Evolutionary conservation across 2,888 invertebrate species (phyloP).

Genomic region (Andricus curvator): DNA sequence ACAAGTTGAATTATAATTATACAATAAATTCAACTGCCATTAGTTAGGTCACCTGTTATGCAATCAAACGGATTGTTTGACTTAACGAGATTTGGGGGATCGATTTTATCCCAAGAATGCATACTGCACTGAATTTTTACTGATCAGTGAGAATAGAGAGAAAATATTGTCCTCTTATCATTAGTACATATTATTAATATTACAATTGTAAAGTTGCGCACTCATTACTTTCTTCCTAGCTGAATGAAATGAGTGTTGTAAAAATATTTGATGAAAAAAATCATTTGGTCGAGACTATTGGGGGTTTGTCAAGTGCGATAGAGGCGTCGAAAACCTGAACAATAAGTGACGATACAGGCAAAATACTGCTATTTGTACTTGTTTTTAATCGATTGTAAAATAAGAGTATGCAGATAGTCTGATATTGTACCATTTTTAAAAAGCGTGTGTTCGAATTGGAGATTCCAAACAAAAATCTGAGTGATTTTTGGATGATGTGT

Average conservation of each 20-base stretch:
- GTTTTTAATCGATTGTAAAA: constrained; percentile 34
- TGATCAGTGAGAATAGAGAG: constrained; percentile 9
- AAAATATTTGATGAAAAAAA: constrained; percentile 5
- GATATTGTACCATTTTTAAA: constrained; percentile 14
- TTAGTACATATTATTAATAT: constrained; percentile 18
- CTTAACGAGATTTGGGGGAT: background rate
- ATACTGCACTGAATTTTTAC: constrained; percentile 19
- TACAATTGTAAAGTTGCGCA: constrained; percentile 17
- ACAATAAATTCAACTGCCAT: constrained; percentile 19
- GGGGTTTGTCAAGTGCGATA: background rate
- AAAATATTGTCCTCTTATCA: constrained; percentile 18
- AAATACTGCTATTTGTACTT: constrained; percentile 24
- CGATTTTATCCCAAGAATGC: background rate
- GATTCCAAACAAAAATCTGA: background rate
- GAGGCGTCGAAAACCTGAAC: constrained; percentile 7
- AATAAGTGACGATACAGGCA: constrained; percentile 20
- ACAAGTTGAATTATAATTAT: constrained; percentile 19
- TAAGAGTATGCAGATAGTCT: constrained; percentile 10
- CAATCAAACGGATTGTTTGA: constrained; percentile 14
- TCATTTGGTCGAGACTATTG: background rate
- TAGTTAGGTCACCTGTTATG: background rate
- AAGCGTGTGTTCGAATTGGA: background rate
- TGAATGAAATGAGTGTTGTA: constrained; percentile 13
- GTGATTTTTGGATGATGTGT: background rate
- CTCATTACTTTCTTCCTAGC: background rate